A percentile compares a stretch with the other conserved stretches of the same genome.
Conservation (phyloP, 2,888 invertebrate species). For the Taenaris catops region DNA sequence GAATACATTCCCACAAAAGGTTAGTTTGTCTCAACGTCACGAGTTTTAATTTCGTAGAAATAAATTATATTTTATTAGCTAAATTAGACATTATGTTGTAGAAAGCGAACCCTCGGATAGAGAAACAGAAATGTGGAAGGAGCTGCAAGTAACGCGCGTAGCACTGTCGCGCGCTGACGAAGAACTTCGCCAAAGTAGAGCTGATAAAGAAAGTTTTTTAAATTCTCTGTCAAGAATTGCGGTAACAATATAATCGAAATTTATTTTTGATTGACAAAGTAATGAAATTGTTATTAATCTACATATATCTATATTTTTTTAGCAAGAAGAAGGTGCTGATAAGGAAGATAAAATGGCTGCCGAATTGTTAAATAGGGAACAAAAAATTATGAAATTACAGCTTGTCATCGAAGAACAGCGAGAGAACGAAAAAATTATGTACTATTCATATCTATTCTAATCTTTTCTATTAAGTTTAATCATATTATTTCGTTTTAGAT, state of each 20-base stretch:
- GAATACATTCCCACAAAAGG: constrained; percentile 60
- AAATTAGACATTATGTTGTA: constrained; percentile 27
- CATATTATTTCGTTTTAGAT: too few species aligned
- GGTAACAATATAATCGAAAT: constrained; percentile 35
- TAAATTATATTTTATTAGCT: too few species aligned
- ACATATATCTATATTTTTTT: constrained; percentile 23
- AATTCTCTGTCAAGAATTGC: constrained; percentile 66
- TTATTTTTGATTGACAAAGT: not conserved
- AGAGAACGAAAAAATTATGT: constrained; percentile 59
- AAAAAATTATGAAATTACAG: constrained; percentile 52
- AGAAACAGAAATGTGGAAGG: constrained; percentile 73
- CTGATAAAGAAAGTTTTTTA: constrained; percentile 72
- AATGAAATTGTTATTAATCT: not conserved
- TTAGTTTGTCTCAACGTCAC: too few species aligned
- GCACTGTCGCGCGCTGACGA: constrained; percentile 55
- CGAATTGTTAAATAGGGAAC: constrained; percentile 56
- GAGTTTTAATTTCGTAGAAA: too few species aligned
- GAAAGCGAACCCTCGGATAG: constrained; percentile 61
- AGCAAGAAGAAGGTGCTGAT: constrained; percentile 55
- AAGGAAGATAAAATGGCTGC: constrained; percentile 57
- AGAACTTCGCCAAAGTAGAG: constrained; percentile 53
- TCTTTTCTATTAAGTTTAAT: too few species aligned
- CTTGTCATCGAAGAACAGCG: constrained; percentile 46
- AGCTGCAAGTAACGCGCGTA: constrained; percentile 54
- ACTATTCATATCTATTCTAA: too few species aligned